Evolutionary conservation across 2,113 vertebrate genomes (phyloP).

Genomic region (Forbesichthys papilliferus): DNA sequence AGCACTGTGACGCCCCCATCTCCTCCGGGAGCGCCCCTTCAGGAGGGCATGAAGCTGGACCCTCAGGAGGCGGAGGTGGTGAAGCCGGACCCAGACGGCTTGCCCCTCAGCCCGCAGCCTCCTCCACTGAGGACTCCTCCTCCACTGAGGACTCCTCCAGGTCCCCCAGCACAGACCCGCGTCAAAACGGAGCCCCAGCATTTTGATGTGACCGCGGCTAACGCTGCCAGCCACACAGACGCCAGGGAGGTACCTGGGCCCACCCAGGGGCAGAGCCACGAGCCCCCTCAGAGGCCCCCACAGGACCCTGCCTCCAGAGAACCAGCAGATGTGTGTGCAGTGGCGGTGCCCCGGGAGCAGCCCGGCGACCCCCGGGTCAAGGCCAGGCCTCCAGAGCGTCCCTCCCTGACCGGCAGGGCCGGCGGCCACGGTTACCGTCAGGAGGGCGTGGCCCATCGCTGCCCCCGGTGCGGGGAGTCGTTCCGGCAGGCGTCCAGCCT

Average conservation of each 20-base stretch:
- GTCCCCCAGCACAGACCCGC: neutral
- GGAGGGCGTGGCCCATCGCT: slow-evolving; percentile 45
- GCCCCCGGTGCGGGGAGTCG: slow-evolving; percentile 67
- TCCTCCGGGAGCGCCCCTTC: neutral
- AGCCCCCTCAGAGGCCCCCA: too few relatives aligned
- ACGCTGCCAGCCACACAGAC: slow-evolving; percentile 16
- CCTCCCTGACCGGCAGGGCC: fast-evolving
- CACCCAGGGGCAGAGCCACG: too few relatives aligned
- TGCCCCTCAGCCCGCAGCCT: neutral
- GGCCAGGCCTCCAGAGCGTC: slow-evolving; percentile 11
- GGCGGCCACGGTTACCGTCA: neutral
- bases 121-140: neutral
- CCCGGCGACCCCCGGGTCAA: neutral
- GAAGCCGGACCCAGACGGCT: slow-evolving; percentile 13
- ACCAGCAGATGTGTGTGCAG: neutral
- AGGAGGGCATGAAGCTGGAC: neutral
- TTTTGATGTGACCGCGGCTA: slow-evolving; percentile 26
- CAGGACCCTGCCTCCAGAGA: neutral
- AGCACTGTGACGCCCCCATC: neutral
- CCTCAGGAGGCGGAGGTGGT: neutral
- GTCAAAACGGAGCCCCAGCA: slow-evolving; percentile 67
- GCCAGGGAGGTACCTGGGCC: neutral
- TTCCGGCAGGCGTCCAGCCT: slow-evolving; percentile 60
- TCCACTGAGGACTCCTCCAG: neutral
- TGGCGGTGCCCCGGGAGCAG: neutral